A percentile compares a stretch with the other conserved stretches of the same genome.
These are phyloP conservation scores for Hypocryptadius cinnamomeus DNA, from an alignment of 2,113 vertebrate species.

Conservation along the genomic window DNA sequence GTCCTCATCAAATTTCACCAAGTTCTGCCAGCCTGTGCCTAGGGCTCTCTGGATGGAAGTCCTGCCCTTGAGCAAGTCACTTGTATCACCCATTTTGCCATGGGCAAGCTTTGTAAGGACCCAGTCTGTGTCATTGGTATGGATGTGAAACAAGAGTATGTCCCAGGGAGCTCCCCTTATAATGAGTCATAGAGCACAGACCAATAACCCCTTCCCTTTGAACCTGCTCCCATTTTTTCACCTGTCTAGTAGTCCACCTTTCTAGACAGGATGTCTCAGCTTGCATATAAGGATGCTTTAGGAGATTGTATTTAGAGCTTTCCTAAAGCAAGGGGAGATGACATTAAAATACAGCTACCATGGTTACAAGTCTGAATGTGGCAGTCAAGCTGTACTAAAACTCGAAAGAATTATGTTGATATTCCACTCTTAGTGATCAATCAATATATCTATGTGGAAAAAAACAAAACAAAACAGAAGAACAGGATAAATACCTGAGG, in stretches of 20 bases:
- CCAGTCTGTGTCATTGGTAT: background rate
- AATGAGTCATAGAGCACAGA: background rate
- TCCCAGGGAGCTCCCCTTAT: background rate
- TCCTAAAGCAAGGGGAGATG: background rate
- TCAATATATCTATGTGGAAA: background rate
- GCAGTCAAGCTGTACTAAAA: background rate
- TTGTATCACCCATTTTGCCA: background rate
- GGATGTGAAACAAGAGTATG: background rate
- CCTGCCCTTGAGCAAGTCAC: background rate
- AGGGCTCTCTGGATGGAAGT: background rate
- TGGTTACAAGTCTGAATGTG: background rate
- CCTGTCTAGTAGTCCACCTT: background rate
- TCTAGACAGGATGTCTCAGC: background rate
- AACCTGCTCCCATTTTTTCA: background rate
- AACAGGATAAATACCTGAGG: background rate
- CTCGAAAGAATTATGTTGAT: background rate
- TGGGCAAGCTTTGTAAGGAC: background rate
- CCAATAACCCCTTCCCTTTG: background rate
- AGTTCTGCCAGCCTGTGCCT: background rate
- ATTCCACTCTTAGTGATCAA: background rate
- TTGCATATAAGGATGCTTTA: background rate
- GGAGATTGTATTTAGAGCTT: background rate
- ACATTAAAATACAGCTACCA: background rate
- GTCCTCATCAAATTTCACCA: background rate
- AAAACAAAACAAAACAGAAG: too few species aligned